Evolutionary conservation across 92 coral and sea anemone genomes (phyloP), one percentile per base, ranked within the genome.

Genomic region (Pocillopora grandis): DNA sequence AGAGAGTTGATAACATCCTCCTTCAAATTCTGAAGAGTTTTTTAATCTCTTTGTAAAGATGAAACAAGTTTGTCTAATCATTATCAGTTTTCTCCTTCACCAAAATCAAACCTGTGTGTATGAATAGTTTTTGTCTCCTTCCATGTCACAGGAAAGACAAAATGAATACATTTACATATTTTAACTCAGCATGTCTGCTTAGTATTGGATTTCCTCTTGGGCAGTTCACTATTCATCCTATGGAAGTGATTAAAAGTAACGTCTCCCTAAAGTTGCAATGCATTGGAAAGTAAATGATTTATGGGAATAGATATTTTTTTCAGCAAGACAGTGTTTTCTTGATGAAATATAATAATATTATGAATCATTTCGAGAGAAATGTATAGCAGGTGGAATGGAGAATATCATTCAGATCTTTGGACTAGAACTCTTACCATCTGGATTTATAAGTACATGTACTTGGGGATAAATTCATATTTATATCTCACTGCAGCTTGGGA

Each of bases 121-220:
- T 59, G 62, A 12, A 69, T 33, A 15, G 56, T 33, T 69, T 69
- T 17, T 77, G 20, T 42, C 52, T 49, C 37, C 19, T 58, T 31
- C 33, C 17, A 62, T 49, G 10, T 17, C 33, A 21, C 56, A 77
- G 58, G 67, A 33, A 76, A 62, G 5, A 19, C 42, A 57, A 33
- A 76, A 12, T 76, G 57, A 42, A 62, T 63, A 77, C 81, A 77
- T 63, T 77, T 77, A 42, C 65, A 77, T 77, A 77, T 62, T 77
- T 77, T 71, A 77, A 62, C 71, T 36, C 9, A 62, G 23, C 57
- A 77, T 1, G 55, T 36, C 74, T 33, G 65, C 12, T 60, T 4
- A 18, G 19, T 3, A 77, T 71, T 62, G 81, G 61, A 63, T 18
- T 12, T 63, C 27, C 71, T 21, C n/a, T 62, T 0, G 2, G 64